Base-by-base conservation (phyloP, 2,888 invertebrate species). In the Copidosoma aretas region DNA sequence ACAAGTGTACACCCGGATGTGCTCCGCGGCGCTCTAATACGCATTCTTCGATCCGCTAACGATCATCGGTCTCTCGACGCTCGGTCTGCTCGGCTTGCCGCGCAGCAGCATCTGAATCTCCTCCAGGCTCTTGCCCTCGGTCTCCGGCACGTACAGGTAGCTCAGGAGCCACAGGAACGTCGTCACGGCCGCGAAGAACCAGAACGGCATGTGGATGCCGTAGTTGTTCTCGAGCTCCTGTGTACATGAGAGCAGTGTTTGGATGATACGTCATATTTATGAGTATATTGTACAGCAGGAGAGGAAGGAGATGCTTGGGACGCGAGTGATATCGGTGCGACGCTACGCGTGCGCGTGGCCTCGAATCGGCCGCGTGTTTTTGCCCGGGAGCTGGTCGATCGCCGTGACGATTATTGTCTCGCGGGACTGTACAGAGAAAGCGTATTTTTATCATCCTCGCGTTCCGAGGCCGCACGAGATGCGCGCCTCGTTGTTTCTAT, bases 101-200 rank as follows among this genome's bases (percentile, higher is more conserved):
- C 75, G 74, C 56, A 83, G 73, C 61, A 78, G 77, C 66, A 77
- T 74, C 67, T 82, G 80, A 77, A 83, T 80, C 73, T 82, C 80
- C 70, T 82, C 81, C 74, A 83, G 77, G 71, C 78, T 81, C 71
- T 82, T 83, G 61, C 83, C 82, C 70, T 83, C 83, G 19, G 83
- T 83, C 71, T 83, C 83, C 17, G 82, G 82, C 46, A 83, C 80
- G 73, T 77, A 81, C 53, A 78, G 71, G 73, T 81, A 83, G 71
- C 81, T 80, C 51, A 80, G 70, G 25, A 81, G 69, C 80, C 81
- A 82, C 57, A 82, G 64, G 62, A 81, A n/a, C 61, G 76, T 71
- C 17, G 81, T 81, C 68, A 82, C 77, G 25, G 63, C 72, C 10
- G 81, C 73, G 68, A 82, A 81, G 61, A 68, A 73, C 79, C 79